These are phyloP conservation scores for Potamarius usumacintae DNA, from an alignment of 2,113 vertebrate genomes.

Conservation along the genomic window DNA sequence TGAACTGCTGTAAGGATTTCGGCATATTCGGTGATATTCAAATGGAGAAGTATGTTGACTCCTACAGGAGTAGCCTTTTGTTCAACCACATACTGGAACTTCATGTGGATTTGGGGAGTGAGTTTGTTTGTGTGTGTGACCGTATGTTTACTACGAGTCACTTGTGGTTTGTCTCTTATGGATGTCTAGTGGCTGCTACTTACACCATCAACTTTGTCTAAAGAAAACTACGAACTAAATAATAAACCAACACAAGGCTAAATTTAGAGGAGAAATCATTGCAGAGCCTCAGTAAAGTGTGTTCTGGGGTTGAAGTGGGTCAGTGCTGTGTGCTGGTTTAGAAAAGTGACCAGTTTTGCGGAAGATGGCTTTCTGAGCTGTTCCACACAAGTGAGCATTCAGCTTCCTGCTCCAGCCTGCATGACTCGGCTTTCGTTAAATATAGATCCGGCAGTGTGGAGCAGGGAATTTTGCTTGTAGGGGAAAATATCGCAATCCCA, in stretches of 20 bases:
- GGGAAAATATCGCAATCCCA: slow-evolving; percentile 17
- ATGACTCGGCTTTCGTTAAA: slow-evolving; percentile 20
- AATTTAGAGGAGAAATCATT: neutral
- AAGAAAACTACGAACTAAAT: neutral
- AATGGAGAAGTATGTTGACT: neutral
- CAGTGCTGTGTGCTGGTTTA: neutral
- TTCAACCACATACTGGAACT: neutral
- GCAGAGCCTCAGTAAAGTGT: neutral
- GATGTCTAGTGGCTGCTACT: too few species aligned
- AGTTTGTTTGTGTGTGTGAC: neutral
- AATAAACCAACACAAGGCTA: neutral
- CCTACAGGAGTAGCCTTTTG: neutral
- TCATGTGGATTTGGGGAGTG: neutral
- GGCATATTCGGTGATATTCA: neutral
- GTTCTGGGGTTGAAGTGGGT: neutral
- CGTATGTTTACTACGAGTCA: neutral
- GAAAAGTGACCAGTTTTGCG: neutral
- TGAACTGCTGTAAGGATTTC: neutral
- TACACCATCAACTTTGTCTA: neutral
- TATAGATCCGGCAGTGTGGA: slow-evolving; percentile 13
- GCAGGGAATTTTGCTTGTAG: slow-evolving; percentile 10
- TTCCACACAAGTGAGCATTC: neutral
- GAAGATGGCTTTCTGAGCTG: neutral
- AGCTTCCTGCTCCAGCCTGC: slow-evolving; percentile 20
- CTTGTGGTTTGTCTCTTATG: neutral